Evolutionary conservation across 2,888 invertebrate species (phyloP).

Genomic region (Coleophora deauratella): DNA sequence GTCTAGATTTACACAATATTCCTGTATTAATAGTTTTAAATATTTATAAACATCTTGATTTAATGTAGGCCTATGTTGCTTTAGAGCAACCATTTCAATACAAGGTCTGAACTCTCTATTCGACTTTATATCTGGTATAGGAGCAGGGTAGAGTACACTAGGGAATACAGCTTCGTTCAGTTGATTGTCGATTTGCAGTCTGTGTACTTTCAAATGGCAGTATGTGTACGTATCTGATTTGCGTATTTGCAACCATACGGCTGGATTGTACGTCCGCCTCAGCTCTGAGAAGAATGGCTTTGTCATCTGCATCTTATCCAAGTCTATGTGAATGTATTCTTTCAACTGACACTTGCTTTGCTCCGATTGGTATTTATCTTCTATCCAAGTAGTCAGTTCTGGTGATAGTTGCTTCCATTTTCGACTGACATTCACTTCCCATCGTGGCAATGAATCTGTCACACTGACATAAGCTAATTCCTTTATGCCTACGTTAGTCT

Average conservation of each 20-base stretch:
- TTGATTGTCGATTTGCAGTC: conserved; percentile 84
- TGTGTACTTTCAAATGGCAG: conserved; percentile 79
- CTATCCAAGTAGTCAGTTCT: conserved; percentile 86
- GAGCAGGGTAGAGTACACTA: conserved; percentile 77
- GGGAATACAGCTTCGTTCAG: conserved; percentile 80
- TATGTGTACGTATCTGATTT: conserved; percentile 80
- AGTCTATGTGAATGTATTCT: conserved; percentile 85
- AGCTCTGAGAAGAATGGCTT: conserved; percentile 89
- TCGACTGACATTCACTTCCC: conserved; percentile 87
- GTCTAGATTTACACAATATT: conserved; percentile 80
- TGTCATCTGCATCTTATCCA: conserved; percentile 89
- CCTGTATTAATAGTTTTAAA: conserved; percentile 77
- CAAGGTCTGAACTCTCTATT: conserved; percentile 66
- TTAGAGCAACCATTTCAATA: conserved; percentile 72
- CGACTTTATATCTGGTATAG: conserved; percentile 57
- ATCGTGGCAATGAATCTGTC: conserved; percentile 80
- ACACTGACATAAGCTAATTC: conserved; percentile 82
- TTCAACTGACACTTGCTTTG: conserved; percentile 82
- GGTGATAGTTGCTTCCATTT: conserved; percentile 86
- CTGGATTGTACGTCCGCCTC: conserved; percentile 81
- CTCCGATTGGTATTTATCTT: conserved; percentile 82
- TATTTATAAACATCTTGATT: conserved; percentile 76
- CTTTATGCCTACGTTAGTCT: conserved; percentile 50
- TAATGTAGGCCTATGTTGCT: conserved; percentile 59
- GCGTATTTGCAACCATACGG: conserved; percentile 81